A percentile compares a stretch with the other conserved stretches of the same genome.
These are phyloP conservation scores for Triplophysa siluroides DNA, from an alignment of 2,113 vertebrate genomes.

Conservation along the genomic window DNA sequence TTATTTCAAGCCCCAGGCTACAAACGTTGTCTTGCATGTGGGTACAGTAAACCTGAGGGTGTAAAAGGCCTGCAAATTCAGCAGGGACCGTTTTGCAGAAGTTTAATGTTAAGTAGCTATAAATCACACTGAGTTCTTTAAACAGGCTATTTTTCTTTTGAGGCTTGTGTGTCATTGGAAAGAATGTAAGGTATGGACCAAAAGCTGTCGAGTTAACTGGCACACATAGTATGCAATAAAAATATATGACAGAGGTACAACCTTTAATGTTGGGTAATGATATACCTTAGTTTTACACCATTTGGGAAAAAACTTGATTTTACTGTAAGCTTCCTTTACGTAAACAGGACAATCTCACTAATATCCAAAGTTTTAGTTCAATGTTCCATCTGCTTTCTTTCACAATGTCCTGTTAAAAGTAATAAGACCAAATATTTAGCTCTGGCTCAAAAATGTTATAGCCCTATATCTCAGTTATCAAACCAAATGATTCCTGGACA, in stretches of 20 bases:
- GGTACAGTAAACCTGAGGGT: background rate
- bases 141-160: no score
- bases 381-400: constrained; percentile 43
- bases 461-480: constrained; percentile 39
- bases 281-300: background rate
- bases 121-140: background rate
- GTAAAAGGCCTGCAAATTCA: background rate
- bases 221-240: no score
- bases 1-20: background rate
- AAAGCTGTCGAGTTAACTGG: no score
- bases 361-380: constrained; percentile 28
- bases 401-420: constrained; percentile 40
- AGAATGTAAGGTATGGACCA: no score
- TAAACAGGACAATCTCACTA: constrained; percentile 8
- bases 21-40: background rate
- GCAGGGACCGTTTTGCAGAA: background rate
- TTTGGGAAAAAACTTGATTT: background rate
- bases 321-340: constrained; percentile 5
- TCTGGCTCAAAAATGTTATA: constrained; percentile 42
- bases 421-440: constrained; percentile 54
- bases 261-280: background rate
- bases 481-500: constrained; percentile 41
- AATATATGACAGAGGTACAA: background rate
- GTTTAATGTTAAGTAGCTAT: no score
- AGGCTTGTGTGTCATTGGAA: no score